Base-by-base conservation (phyloP, 2,113 vertebrate genomes). In the Hippolais icterina region DNA sequence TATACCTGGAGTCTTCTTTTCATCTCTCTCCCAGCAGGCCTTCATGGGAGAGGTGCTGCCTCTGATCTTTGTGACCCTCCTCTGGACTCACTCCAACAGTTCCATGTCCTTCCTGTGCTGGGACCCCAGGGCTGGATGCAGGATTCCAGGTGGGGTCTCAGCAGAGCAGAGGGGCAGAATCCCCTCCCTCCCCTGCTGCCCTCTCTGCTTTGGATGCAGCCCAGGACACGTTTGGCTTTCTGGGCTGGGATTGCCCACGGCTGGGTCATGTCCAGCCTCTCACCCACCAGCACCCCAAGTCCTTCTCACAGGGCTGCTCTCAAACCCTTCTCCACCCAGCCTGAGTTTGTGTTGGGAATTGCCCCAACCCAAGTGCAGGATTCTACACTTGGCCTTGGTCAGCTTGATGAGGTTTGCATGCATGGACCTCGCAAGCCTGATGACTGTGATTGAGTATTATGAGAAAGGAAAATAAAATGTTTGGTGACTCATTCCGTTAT, bases 61-160 rank as follows among this genome's bases (percentile, higher is more conserved):
- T 50, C 23, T 46, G 54, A 46, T 28, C 39, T 33, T 52, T 22
- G 9, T 74, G 15, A 3, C 22, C 11, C 19, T 74, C 5, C 15
- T 39, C 44, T 65, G 31, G 18, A 11, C 5, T 39, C 3, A 8
- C 3, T 46, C 15, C 59, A 2, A 0, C 3, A 65, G 10, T 0
- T 11, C 6, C 6, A 6, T 3, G 1, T 59, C 22, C 18, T 57
- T 2, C 27, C 17, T 65, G 5, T 72, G 27, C n/a, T 22, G 56
- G 28, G 10, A 9, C 6, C 24, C 28, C n/a, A 41, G 56, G 12
- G 24, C 24, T 63, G 75, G 59, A 0, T 78, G 29, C 75, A 78
- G 59, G 16, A 29, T 22, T 71, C 56, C n/a, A 33, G 44, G 4
- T 50, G 22, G 27, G 25, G 5, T 57, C 35, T 81, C 27, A 57